Evolutionary conservation across 2,888 invertebrate genomes (phyloP).

Genomic region (Melanchra persicariae): DNA sequence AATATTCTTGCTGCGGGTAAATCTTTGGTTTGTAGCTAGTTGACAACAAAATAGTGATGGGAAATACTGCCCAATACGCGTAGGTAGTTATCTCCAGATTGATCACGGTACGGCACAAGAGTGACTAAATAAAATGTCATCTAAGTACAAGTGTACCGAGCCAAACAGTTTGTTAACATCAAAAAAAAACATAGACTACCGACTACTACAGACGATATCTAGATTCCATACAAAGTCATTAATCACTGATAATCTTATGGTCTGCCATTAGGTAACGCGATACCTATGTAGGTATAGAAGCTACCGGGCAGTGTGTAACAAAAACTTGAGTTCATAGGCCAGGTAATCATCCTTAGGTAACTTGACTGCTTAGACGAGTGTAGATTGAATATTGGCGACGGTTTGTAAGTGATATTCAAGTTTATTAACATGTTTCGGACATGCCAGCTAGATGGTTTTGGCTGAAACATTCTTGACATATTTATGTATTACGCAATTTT

Average conservation of each 20-base stretch:
- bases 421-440: not conserved
- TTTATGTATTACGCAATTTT: too few species aligned
- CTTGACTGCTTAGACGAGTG: constrained; percentile 53
- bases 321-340: constrained; percentile 77
- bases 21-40: not conserved
- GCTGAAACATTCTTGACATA: too few species aligned
- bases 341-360: constrained; percentile 75
- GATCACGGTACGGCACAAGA: not conserved
- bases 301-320: constrained; percentile 64
- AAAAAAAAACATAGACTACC: constrained; percentile 8
- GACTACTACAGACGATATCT: constrained; percentile 35
- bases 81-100: not conserved
- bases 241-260: constrained; percentile 66
- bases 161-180: not conserved
- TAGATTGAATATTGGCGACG: constrained; percentile 8
- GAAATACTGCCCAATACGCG: not conserved
- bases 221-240: constrained; percentile 59
- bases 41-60: not conserved
- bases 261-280: constrained; percentile 63
- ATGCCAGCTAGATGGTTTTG: not conserved
- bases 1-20: too few species aligned
- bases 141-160: constrained; percentile 1
- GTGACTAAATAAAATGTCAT: not conserved
- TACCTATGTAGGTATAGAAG: constrained; percentile 59
- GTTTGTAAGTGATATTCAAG: not conserved